phyloP scores from a whole-genome alignment of 2,888 invertebrate species.

The Melinopterus prodromus region DNA sequence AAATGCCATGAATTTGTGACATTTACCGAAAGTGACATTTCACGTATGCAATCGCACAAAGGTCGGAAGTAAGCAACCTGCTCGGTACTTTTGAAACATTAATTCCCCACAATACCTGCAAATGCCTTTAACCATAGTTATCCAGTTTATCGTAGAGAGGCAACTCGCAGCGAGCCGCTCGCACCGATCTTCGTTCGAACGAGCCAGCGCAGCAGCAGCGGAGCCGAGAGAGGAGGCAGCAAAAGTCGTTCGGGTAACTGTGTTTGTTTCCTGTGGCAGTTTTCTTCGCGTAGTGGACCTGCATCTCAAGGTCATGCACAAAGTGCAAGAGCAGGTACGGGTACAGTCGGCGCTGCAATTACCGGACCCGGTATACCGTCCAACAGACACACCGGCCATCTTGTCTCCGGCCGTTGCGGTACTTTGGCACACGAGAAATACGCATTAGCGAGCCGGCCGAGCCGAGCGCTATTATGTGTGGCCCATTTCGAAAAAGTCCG shows the following conservation, averaged over 20 bases:
- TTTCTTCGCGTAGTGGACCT: constrained; percentile 14
- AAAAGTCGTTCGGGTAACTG: constrained; percentile 10
- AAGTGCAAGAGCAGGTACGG: constrained; percentile 24
- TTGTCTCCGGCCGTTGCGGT: constrained; percentile 11
- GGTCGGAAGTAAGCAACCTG: not conserved
- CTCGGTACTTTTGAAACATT: not conserved
- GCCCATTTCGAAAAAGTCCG: not conserved
- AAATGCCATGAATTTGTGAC: not conserved
- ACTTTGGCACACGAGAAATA: constrained; percentile 26
- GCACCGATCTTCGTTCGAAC: not conserved
- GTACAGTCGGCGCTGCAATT: constrained; percentile 28
- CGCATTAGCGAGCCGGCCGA: constrained; percentile 19
- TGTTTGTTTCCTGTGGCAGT: constrained; percentile 25
- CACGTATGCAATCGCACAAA: not conserved
- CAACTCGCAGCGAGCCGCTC: not conserved
- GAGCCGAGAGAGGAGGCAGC: not conserved
- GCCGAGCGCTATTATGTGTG: not conserved
- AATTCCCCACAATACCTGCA: not conserved
- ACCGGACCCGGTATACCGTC: constrained; percentile 7
- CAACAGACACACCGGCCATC: constrained; percentile 19
- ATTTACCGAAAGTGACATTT: constrained; percentile 4
- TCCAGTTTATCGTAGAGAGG: not conserved
- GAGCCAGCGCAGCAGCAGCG: not conserved
- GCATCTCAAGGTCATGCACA: constrained; percentile 29
- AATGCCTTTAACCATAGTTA: not conserved